These are phyloP conservation scores for Apostichopus japonicus DNA, from an alignment of 35 echinoderm and acorn worm genomes.

Conservation along the genomic window DNA sequence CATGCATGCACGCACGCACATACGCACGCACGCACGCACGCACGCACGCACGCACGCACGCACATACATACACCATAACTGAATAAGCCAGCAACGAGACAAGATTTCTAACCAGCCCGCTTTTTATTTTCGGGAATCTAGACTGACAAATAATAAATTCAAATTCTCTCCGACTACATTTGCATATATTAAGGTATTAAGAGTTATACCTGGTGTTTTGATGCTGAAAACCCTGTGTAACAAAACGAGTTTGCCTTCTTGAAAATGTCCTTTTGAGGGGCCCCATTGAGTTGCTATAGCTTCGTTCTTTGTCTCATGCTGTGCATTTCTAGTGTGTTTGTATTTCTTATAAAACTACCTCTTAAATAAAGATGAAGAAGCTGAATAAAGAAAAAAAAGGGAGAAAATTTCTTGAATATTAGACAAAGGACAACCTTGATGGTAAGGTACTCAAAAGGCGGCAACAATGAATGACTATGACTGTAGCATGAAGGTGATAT, in stretches of 20 bases:
- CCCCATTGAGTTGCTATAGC: constrained; percentile 11
- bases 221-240: not conserved
- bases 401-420: constrained; percentile 17
- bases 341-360: constrained; percentile 19
- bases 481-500: not conserved
- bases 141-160: not conserved
- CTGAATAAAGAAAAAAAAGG: not conserved
- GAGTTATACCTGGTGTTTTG: not conserved
- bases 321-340: not conserved
- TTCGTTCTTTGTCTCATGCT: not conserved
- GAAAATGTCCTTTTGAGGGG: not conserved
- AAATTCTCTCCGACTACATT: not conserved
- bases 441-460: not conserved
- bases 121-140: not conserved
- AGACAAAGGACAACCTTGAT: constrained; percentile 11
- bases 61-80: too few species aligned
- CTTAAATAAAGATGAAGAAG: not conserved
- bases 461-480: not conserved
- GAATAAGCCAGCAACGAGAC: too few species aligned
- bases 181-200: not conserved
- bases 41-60: too few species aligned
- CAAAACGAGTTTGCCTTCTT: not conserved
- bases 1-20: too few species aligned
- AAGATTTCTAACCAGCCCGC: too few species aligned
- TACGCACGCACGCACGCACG: too few species aligned